Conservation (phyloP, 2,797 vertebrate genomes). For the Erethizon dorsatum region DNA sequence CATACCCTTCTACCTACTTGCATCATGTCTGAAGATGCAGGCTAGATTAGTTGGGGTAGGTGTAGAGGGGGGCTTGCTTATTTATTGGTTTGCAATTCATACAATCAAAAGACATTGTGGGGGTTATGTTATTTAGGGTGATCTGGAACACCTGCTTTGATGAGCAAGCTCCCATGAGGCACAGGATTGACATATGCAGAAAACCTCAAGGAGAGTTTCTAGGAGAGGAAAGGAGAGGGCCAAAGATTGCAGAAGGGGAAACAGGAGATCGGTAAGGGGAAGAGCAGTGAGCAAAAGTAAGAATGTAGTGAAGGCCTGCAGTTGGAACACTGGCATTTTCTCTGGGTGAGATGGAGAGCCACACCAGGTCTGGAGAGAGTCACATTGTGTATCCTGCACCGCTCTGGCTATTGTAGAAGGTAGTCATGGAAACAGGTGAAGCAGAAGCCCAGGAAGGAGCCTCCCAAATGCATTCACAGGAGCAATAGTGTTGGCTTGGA, state of each 20-base stretch:
- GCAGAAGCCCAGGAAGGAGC: neutral
- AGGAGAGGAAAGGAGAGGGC: neutral
- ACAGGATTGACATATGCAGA: neutral
- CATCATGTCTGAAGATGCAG: neutral
- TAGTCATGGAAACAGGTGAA: neutral
- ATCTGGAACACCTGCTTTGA: neutral
- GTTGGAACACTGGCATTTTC: neutral
- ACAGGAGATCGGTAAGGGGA: neutral
- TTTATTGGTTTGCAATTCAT: neutral
- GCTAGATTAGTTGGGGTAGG: neutral
- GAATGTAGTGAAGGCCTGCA: rapidly evolving
- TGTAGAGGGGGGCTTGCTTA: neutral
- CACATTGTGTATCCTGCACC: rapidly evolving
- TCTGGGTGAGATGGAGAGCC: neutral
- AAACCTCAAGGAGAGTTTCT: neutral
- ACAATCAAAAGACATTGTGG: neutral
- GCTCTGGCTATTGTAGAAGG: neutral
- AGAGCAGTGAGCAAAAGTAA: neutral
- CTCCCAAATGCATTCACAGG: neutral
- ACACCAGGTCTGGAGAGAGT: neutral
- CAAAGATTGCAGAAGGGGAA: neutral
- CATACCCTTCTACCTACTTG: neutral
- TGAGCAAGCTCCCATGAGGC: neutral
- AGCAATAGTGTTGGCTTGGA: neutral
- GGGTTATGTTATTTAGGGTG: neutral